These are phyloP conservation scores for Heliangelus exortis DNA, from an alignment of 2,797 vertebrate genomes.

Conservation along the genomic window DNA sequence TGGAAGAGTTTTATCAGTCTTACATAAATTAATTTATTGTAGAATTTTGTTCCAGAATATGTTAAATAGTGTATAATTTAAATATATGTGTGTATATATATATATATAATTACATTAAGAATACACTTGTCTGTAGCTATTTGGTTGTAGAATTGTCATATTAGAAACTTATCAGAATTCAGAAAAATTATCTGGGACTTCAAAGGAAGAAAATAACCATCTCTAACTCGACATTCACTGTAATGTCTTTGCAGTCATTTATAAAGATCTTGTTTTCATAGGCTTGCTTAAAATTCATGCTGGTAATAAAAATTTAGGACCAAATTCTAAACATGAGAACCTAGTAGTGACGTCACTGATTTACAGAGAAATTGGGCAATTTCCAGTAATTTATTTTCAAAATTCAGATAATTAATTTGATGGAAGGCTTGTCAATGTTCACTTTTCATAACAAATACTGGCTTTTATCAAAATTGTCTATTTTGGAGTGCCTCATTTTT, in stretches of 20 bases:
- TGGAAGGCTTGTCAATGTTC: not conserved
- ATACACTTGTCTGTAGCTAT: not conserved
- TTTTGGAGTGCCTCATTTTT: not conserved
- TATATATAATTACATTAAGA: not conserved
- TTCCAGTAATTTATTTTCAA: slow-evolving; percentile 15
- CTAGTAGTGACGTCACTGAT: not conserved
- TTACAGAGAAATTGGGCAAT: not conserved
- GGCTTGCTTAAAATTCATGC: not conserved
- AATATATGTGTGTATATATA: no score
- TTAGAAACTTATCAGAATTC: not conserved
- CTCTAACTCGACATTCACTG: not conserved
- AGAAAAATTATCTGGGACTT: not conserved
- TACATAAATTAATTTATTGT: not conserved
- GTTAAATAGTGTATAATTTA: not conserved
- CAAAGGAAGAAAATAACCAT: slow-evolving; percentile 15
- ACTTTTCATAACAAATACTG: not conserved
- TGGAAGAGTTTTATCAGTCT: not conserved
- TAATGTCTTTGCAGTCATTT: not conserved
- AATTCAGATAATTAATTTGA: slow-evolving; percentile 14
- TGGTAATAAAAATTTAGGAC: not conserved
- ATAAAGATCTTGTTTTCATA: slow-evolving; percentile 1
- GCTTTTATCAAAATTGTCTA: not conserved
- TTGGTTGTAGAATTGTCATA: not conserved
- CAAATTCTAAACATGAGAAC: not conserved
- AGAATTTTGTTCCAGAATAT: not conserved